Percentiles rank a stretch among this genome's conserved stretches.
Evolutionary conservation across 1,140 invertebrate genomes (phyloP).

Genomic region (Monochamus saltuarius): DNA sequence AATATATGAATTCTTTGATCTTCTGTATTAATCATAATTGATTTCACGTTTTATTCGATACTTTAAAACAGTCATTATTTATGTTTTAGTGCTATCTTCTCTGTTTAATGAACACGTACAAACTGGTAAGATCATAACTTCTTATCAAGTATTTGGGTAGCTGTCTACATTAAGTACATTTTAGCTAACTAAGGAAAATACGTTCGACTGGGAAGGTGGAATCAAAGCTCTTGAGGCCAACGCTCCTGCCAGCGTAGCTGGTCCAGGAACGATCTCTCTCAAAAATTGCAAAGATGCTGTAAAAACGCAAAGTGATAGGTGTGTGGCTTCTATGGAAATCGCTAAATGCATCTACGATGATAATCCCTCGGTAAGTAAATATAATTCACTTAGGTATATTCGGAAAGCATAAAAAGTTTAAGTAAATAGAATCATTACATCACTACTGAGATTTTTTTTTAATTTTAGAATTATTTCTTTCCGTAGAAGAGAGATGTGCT

Average conservation of each 20-base stretch:
- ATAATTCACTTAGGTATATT: not conserved
- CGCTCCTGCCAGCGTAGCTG: conserved; percentile 29
- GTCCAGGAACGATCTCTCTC: conserved; percentile 20
- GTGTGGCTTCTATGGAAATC: conserved; percentile 12
- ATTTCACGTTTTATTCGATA: too few species aligned
- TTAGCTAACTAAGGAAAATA: conserved; percentile 36
- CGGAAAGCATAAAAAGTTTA: conserved; percentile 3
- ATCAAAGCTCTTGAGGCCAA: conserved; percentile 27
- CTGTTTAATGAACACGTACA: conserved; percentile 38
- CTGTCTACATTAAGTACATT: not conserved
- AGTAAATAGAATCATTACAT: not conserved
- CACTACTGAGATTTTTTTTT: not conserved
- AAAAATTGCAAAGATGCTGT: conserved; percentile 37
- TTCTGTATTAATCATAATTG: too few species aligned
- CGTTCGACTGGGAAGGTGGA: conserved; percentile 37
- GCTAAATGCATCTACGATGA: conserved; percentile 16
- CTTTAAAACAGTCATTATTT: too few species aligned
- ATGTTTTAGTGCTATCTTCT: conserved; percentile 38
- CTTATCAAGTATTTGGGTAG: not conserved
- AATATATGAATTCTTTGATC: too few species aligned
- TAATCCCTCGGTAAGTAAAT: conserved; percentile 7
- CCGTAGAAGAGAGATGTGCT: not conserved
- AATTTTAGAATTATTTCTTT: conserved; percentile 3
- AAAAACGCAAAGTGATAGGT: conserved; percentile 11
- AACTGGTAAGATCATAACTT: conserved; percentile 30